Evolutionary conservation across 2,888 invertebrate genomes (phyloP), one percentile per base, ranked within the genome.

Genomic region (Megamerina dolium): DNA sequence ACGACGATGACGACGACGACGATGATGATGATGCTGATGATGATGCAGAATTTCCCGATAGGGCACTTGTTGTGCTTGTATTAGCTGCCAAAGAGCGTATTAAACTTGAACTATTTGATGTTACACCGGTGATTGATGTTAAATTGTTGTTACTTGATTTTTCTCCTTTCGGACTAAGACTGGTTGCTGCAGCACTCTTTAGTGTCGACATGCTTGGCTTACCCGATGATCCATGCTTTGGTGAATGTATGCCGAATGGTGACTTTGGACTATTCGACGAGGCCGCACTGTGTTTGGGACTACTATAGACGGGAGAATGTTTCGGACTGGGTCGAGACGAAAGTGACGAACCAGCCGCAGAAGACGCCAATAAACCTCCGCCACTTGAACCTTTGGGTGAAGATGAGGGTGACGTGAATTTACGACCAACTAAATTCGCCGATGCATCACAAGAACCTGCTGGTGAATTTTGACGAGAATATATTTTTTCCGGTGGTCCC

Each of bases 201-300:
- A 90, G 69, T 1, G 89, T 81, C 0, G 88, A 87, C 87, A 91
- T 88, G 60, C 89, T 89, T 1, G 90, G 90, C 62, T 91, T 91
- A 1, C 90, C 90, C 2, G 87, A 83, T 12, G 70, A 69, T 55
- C 77, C 77, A 56, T 87, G 87, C 65, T 88, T 89, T 16, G 89
- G 88, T 13, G 87, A 87, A 12, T 83, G 81, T 14, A 83, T 81
- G 37, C 83, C 83, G 63, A 86, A 87, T 2, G 67, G 66, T 61
- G 82, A 84, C 73, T 86, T 87, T 55, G 84, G 85, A 68, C 83
- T 85, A 42, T 83, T 82, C n/a, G n/a, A n/a, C 48, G 83, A 80
- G 16, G 82, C 80, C 10, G 82, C 70, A 40, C 80, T 71, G 55
- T 87, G 85, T 65, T 86, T 87, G 4, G 86, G 85, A 60, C 85